phyloP scores from a whole-genome alignment of 2,888 invertebrate genomes.

The Syrista parreyssii region DNA sequence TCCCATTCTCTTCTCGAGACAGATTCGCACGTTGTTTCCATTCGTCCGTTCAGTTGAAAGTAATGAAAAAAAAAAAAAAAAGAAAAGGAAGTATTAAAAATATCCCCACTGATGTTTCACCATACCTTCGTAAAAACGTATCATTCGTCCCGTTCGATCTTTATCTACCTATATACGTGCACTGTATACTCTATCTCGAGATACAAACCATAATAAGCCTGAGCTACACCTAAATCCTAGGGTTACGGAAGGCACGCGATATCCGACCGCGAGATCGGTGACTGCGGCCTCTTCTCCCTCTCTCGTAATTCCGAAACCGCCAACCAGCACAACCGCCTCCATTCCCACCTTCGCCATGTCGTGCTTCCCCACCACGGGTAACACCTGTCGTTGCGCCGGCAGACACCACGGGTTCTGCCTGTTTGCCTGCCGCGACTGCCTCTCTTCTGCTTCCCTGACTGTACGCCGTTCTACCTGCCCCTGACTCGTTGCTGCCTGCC shows the following conservation, averaged over 20 bases:
- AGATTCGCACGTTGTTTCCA: not conserved
- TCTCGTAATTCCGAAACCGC: not conserved
- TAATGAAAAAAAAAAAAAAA: too few relatives aligned
- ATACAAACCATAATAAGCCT: not conserved
- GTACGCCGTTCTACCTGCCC: too few relatives aligned
- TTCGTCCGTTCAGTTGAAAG: not conserved
- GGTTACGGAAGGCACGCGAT: not conserved
- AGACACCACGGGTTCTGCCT: conserved; percentile 12
- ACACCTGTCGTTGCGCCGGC: conserved; percentile 40
- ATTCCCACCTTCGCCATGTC: conserved; percentile 33
- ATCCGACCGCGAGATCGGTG: not conserved
- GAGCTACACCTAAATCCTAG: not conserved
- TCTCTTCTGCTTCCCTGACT: not conserved
- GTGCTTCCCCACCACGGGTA: conserved; percentile 30
- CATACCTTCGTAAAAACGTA: too few relatives aligned
- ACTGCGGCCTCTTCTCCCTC: not conserved
- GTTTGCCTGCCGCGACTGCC: not conserved
- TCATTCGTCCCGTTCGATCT: too few relatives aligned
- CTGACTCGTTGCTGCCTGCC: too few relatives aligned
- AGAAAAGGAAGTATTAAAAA: too few relatives aligned
- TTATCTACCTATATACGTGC: not conserved
- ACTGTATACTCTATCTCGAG: not conserved
- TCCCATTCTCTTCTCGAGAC: not conserved
- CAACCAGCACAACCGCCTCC: not conserved
- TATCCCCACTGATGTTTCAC: too few relatives aligned